phyloP scores from a whole-genome alignment of 2,888 invertebrate genomes.

The Pristionchus fissidentatus region DNA sequence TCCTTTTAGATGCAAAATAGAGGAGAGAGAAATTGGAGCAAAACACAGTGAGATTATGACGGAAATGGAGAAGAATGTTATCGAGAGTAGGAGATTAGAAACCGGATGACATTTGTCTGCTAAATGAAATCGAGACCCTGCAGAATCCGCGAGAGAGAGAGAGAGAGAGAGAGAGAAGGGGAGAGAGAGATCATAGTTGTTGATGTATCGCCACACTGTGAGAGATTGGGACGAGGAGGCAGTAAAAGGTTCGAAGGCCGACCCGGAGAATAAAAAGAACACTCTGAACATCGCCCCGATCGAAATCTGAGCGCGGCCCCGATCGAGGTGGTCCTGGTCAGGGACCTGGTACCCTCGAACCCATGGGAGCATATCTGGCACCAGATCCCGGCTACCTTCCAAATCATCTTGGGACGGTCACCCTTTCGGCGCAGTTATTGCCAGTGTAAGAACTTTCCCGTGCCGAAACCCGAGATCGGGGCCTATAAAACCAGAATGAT shows the following conservation, averaged over 20 bases:
- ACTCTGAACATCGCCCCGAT: not conserved
- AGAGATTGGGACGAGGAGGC: no score
- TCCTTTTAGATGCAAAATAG: no score
- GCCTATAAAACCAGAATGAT: no score
- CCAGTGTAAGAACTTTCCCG: conserved; percentile 33
- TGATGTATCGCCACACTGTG: no score
- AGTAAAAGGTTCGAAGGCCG: conserved; percentile 13
- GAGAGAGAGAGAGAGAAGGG: not conserved
- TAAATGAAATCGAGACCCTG: not conserved
- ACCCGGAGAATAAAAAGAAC: not conserved
- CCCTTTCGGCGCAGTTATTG: not conserved
- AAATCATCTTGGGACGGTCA: not conserved
- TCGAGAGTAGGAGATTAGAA: not conserved
- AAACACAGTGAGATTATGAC: no score
- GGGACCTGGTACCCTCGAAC: not conserved
- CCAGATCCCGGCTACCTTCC: not conserved
- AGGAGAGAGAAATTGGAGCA: no score
- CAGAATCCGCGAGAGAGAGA: not conserved
- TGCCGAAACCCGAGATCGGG: no score
- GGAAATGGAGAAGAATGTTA: not conserved
- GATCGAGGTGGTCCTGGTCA: not conserved
- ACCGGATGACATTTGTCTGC: not conserved
- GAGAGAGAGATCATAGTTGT: not conserved
- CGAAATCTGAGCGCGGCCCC: not conserved
- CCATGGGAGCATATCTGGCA: not conserved